Conservation (phyloP, 2,797 vertebrate genomes). For the Pangasius mekongensis region DNA sequence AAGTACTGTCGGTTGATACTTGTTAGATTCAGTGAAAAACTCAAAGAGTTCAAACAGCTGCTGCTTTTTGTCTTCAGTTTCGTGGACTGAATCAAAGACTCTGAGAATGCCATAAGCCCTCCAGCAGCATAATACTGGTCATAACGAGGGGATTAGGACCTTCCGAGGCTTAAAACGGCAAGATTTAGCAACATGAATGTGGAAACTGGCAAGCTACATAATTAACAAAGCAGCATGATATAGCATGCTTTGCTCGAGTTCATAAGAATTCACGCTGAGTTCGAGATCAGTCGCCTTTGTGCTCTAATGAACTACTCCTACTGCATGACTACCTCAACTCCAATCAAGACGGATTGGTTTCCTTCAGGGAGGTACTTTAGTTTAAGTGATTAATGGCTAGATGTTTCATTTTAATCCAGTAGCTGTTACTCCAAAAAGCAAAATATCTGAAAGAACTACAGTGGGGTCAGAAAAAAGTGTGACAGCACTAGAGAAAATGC, state of each 20-base stretch:
- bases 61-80: conserved; percentile 22
- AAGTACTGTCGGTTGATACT: not conserved
- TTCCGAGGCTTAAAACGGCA: conserved; percentile 36
- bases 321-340: conserved; percentile 9
- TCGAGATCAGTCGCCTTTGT: conserved; percentile 21
- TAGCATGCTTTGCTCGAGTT: conserved; percentile 14
- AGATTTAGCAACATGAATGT: conserved; percentile 41
- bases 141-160: conserved; percentile 51
- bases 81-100: conserved; percentile 20
- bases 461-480: not conserved
- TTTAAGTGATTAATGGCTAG: not conserved
- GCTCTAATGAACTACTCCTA: not conserved
- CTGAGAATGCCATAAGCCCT: conserved; percentile 33
- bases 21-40: not conserved
- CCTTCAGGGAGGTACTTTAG: conserved; percentile 2
- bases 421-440: not conserved
- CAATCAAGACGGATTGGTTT: conserved; percentile 19
- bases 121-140: conserved; percentile 37
- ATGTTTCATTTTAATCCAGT: not conserved
- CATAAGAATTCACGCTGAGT: conserved; percentile 34
- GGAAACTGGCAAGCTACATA: conserved; percentile 38
- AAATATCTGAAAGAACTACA: not conserved
- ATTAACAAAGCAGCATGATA: conserved; percentile 50
- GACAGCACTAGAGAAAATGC: not conserved
- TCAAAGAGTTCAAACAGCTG: conserved; percentile 22